Evolutionary conservation across 2,888 invertebrate species (phyloP).

Genomic region (Cheilosia soror): DNA sequence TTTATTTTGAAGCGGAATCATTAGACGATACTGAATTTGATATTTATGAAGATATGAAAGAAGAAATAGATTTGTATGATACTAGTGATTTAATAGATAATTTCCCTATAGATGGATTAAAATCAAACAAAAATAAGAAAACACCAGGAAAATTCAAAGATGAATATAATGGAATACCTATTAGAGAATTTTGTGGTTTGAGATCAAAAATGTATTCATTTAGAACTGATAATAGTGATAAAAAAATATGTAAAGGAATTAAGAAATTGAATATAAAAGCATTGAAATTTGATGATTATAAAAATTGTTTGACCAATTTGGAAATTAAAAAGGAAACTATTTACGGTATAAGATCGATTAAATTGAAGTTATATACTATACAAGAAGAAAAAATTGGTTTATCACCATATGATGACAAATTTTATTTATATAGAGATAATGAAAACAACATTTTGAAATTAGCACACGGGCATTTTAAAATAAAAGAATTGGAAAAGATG

Average conservation of each 20-base stretch:
- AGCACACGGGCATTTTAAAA: background rate
- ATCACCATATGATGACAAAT: slow-evolving; percentile 20
- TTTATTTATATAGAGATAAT: slow-evolving; percentile 11
- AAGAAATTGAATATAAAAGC: slow-evolving; percentile 32
- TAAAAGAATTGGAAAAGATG: slow-evolving; percentile 13
- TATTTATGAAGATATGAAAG: slow-evolving; percentile 35
- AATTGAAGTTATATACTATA: slow-evolving; percentile 22
- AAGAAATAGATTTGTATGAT: slow-evolving; percentile 36
- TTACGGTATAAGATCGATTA: slow-evolving; percentile 17
- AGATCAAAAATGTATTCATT: slow-evolving; percentile 17
- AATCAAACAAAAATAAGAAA: slow-evolving; percentile 25
- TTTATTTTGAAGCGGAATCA: slow-evolving; percentile 36
- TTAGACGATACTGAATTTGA: slow-evolving; percentile 29
- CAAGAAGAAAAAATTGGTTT: slow-evolving; percentile 33
- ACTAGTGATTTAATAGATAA: slow-evolving; percentile 38
- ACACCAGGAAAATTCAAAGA: too few relatives aligned
- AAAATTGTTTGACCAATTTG: slow-evolving; percentile 17
- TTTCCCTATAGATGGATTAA: slow-evolving; percentile 14
- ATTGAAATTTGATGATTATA: slow-evolving; percentile 20
- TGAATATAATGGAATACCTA: background rate
- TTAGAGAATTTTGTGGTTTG: slow-evolving; percentile 12
- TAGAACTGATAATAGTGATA: slow-evolving; percentile 16
- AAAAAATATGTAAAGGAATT: slow-evolving; percentile 21
- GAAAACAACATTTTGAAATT: slow-evolving; percentile 2
- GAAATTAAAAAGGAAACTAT: slow-evolving; percentile 21